Evolutionary conservation across 2,888 invertebrate species (phyloP), one percentile per base, ranked within the genome.

Genomic region (Agrochola litura): DNA sequence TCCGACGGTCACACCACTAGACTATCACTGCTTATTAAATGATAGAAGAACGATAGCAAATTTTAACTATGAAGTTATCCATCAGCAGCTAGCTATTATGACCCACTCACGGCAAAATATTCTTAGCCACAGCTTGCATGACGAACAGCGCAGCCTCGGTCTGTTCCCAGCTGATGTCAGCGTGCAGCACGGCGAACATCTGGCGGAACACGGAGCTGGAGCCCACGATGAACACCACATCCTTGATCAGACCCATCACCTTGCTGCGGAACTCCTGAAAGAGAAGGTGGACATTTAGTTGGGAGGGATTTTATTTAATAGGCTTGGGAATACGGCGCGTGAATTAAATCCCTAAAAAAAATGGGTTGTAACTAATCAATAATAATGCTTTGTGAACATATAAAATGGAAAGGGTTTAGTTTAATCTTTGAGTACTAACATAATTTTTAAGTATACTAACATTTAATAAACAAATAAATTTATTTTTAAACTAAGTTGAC

Each of bases 221-320:
- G 2, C 99, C 99, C 82, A 99, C 98, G 74, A 99, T 98, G 95
- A 99, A 99, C 63, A 99, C 99, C 66, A 99, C 99, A 93, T 99
- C 99, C 93, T 99, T 99, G 83, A 99, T 98, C 77, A 99, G 96
- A 92, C 99, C 99, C 52, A 98, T 98, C 30, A 99, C 99, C 92
- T 99, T 98, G 86, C 97, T 96, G 83, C 99, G 97, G 94, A 97
- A 99, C 97, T 96, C 98, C 97, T 97, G 90, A 0, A 14, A 37
- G 12, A 56, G 25, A 56, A 56, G 1, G 1, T 6, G 9, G 25
- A 22, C 1, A 54, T 56, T 16, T 10, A 43, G 10, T 71, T 16
- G 12, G 2, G 49, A 14, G 5, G 3, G 22, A 22, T 69, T 41
- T 52, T 9, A 30, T 22, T 30, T 30, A 8, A 4, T 25, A 8